phyloP scores from a whole-genome alignment of 1,140 invertebrate species.

The honey bee (Apis mellifera) region Amel_HAv3.1 CM009931.2:10937501-10938000 shows the following conservation, averaged over 20 bases:
- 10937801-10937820: constrained; percentile 56
- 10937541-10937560: neutral
- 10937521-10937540: neutral
- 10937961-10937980: constrained; percentile 57
- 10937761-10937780: neutral
- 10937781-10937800: neutral
- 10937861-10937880: constrained; percentile 56
- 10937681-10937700: neutral
- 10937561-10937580: neutral
- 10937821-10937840: constrained; percentile 56
- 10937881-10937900: constrained; percentile 50
- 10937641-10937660: constrained; percentile 31
- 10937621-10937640: constrained; percentile 13
- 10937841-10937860: constrained; percentile 43
- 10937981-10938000: constrained; percentile 51
- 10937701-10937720: neutral
- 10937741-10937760: neutral
- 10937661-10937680: constrained; percentile 24
- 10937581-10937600: neutral
- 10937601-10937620: constrained; percentile 4
- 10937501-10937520: no score
- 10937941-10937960: constrained; percentile 35
- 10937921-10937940: constrained; percentile 55
- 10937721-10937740: neutral
- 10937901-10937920: constrained; percentile 59